These are phyloP conservation scores for Dinoponera quadriceps DNA, from an alignment of 1,140 invertebrate genomes.

Conservation along the genomic window DNA sequence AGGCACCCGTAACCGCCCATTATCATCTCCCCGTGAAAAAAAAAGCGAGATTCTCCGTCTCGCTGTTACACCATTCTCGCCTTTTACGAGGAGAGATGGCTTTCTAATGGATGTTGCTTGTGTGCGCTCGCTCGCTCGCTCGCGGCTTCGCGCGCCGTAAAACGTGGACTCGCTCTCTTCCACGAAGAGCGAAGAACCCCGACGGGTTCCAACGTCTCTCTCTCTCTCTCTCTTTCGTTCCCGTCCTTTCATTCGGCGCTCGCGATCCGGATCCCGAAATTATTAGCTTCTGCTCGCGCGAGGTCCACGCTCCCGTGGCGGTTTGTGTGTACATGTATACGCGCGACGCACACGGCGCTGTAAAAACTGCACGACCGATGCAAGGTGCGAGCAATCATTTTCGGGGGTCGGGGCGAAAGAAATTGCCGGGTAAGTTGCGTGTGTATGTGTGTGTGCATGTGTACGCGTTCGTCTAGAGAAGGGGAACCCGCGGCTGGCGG, in stretches of 20 bases:
- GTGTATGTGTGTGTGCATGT: too few relatives aligned
- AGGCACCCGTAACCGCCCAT: constrained; percentile 54
- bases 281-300: constrained; percentile 60
- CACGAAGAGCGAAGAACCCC: constrained; percentile 37
- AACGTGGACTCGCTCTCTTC: constrained; percentile 35
- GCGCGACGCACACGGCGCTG: not conserved
- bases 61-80: constrained; percentile 34
- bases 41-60: constrained; percentile 31
- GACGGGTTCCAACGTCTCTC: constrained; percentile 10
- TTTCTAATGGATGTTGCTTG: constrained; percentile 45
- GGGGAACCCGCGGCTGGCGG: constrained; percentile 31
- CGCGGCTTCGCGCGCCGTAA: constrained; percentile 17
- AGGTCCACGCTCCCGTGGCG: not conserved
- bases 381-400: constrained; percentile 73
- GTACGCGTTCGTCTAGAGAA: constrained; percentile 33
- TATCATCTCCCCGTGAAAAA: constrained; percentile 54
- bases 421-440: constrained; percentile 65
- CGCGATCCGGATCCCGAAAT: constrained; percentile 57
- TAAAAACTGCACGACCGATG: constrained; percentile 70
- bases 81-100: constrained; percentile 33
- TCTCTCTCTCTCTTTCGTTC: not conserved
- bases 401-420: constrained; percentile 63
- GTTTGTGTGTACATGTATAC: not conserved
- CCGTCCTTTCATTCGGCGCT: not conserved
- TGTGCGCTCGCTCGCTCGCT: too few relatives aligned